Conservation (phyloP, 2,113 vertebrate species). For the Indri indri region DNA sequence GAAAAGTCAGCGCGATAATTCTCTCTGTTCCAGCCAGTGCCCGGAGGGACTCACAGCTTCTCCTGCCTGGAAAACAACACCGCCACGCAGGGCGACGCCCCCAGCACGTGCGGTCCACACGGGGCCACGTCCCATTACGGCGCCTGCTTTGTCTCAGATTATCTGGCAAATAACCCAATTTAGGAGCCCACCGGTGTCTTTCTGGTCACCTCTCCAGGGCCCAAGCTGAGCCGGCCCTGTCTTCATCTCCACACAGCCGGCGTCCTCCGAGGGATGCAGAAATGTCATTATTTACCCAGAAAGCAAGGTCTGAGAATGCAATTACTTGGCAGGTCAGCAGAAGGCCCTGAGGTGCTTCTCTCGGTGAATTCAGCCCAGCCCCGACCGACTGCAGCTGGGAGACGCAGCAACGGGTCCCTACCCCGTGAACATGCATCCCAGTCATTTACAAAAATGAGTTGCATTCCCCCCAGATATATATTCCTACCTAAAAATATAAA, state of each 20-base stretch:
- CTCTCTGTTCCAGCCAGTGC: not conserved
- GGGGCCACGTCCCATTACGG: not conserved
- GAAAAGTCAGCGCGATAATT: not conserved
- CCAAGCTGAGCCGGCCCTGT: not conserved
- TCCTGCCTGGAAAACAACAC: not conserved
- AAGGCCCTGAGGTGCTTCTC: not conserved
- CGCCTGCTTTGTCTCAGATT: not conserved
- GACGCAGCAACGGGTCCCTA: rapidly evolving
- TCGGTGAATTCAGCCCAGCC: rapidly evolving
- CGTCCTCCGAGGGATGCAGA: not conserved
- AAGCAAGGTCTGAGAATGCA: not conserved
- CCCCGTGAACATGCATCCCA: rapidly evolving
- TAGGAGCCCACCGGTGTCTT: not conserved
- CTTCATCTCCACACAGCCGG: not conserved
- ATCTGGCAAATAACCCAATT: slow-evolving; percentile 41
- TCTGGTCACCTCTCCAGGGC: slow-evolving; percentile 10
- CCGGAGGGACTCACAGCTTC: not conserved
- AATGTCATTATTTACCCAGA: not conserved
- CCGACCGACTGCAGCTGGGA: rapidly evolving
- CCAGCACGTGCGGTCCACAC: rapidly evolving
- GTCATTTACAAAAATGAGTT: rapidly evolving
- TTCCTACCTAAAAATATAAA: rapidly evolving
- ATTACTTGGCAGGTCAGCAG: not conserved
- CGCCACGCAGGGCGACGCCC: rapidly evolving
- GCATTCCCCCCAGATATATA: rapidly evolving